Conservation (phyloP, 2,888 invertebrate species). For the Campoplex nolae region DNA sequence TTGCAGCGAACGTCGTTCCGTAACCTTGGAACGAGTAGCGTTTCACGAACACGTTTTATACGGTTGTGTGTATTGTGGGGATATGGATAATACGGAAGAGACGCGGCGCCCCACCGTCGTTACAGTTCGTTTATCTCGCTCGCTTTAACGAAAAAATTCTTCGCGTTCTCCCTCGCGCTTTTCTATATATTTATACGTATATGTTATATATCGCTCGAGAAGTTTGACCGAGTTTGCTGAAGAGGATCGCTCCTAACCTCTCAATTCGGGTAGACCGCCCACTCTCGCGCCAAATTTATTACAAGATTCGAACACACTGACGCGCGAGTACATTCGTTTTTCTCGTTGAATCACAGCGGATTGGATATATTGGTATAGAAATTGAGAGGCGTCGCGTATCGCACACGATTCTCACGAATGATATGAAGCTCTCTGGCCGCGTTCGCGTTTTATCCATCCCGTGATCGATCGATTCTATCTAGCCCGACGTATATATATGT, state of each 20-base stretch:
- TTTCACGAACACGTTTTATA: background rate
- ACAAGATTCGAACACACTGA: background rate
- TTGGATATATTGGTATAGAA: background rate
- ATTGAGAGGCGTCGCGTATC: background rate
- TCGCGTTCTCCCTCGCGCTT: background rate
- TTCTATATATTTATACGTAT: too few relatives aligned
- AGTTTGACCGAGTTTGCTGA: slow-evolving; percentile 6
- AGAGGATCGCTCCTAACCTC: background rate
- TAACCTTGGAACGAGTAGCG: slow-evolving; percentile 55
- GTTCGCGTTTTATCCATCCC: background rate
- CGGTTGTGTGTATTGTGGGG: background rate
- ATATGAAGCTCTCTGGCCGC: too few relatives aligned
- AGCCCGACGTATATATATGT: background rate
- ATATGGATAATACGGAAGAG: too few relatives aligned
- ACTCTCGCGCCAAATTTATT: background rate
- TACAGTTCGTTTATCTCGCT: background rate
- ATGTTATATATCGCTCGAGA: background rate
- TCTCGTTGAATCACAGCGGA: background rate
- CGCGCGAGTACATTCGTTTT: slow-evolving; percentile 1
- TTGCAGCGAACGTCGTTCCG: slow-evolving; percentile 42
- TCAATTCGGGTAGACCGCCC: background rate
- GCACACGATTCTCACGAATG: background rate
- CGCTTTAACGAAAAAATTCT: background rate
- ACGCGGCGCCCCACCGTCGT: background rate
- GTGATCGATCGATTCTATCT: background rate